phyloP scores from a whole-genome alignment of 2,888 invertebrate genomes.

The Cylloceria caligata region DNA sequence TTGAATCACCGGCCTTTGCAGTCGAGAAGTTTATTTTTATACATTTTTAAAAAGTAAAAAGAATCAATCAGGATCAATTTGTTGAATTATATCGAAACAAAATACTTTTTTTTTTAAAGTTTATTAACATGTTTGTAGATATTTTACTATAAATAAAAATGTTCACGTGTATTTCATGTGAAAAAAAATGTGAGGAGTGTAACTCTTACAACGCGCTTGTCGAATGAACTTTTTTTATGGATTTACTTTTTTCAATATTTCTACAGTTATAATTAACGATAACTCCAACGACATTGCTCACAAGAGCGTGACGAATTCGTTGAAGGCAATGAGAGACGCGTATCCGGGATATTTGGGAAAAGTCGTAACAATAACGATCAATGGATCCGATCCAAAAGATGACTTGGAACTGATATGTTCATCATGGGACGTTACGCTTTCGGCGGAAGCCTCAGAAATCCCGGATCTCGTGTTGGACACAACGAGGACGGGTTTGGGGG shows the following conservation, averaged over 20 bases:
- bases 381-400: constrained; percentile 74
- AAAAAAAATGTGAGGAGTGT: no score
- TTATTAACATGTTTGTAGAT: no score
- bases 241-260: neutral
- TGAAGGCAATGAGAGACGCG: constrained; percentile 76
- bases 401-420: constrained; percentile 77
- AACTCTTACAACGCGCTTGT: no score
- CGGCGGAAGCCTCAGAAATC: constrained; percentile 87
- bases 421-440: constrained; percentile 75
- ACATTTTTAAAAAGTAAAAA: no score
- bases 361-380: constrained; percentile 74
- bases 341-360: constrained; percentile 75
- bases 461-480: constrained; percentile 94
- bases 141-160: no score
- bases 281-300: constrained; percentile 77
- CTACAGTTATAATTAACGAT: constrained; percentile 80
- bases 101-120: no score
- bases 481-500: constrained; percentile 92
- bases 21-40: no score
- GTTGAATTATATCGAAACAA: no score
- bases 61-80: no score
- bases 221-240: no score
- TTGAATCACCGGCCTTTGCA: no score
- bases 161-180: no score
- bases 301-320: constrained; percentile 76